Evolutionary conservation across 1,140 invertebrate species (phyloP), one percentile per base, ranked within the genome.

Genomic region (Gonioctena quinquepunctata): DNA sequence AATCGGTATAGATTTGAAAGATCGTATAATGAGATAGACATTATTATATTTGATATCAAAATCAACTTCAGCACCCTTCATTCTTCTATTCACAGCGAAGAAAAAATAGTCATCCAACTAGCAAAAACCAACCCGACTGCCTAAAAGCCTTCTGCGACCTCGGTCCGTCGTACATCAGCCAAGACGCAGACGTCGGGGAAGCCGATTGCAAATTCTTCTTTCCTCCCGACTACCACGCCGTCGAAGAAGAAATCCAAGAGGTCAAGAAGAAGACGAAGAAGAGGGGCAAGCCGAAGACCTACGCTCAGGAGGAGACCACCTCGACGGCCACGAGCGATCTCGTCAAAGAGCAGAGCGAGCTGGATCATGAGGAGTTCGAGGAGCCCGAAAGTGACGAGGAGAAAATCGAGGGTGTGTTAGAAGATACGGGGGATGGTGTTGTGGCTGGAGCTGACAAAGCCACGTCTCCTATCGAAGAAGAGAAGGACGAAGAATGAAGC

Each of bases 101-200:
- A 89, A 77, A 90, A 89, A 68, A 82, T 90, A 42, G 83, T 90
- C 2, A 72, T 90, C 2, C 88, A 89, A 84, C 79, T 90, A 49
- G 83, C 85, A 2, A 86, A 84, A 80, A 85, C 83, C 56, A 81
- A 82, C 82, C 81, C 1, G 84, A 89, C 4, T 79, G 85, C 69
- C 65, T 86, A 56, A 60, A 81, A 2, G 83, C 81, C 2, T 84
- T 90, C 27, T 69, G 84, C 56, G 79, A 84, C 23, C 80, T 89
- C 27, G 88, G 88, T 2, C 88, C 89, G 5, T 84, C 87, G 16
- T 88, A 89, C 77, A 84, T 88, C 0, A 90, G 89, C 75, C 79
- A 82, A 16, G 88, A 90, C 75, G 82, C 85, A 0, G 87, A 89
- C 23, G 77, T 85, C 16, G 89, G 89, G 0, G 83, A 83, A 22